These are phyloP conservation scores for Euplagia quadripunctaria DNA, from an alignment of 2,888 invertebrate genomes.

Conservation along the genomic window DNA sequence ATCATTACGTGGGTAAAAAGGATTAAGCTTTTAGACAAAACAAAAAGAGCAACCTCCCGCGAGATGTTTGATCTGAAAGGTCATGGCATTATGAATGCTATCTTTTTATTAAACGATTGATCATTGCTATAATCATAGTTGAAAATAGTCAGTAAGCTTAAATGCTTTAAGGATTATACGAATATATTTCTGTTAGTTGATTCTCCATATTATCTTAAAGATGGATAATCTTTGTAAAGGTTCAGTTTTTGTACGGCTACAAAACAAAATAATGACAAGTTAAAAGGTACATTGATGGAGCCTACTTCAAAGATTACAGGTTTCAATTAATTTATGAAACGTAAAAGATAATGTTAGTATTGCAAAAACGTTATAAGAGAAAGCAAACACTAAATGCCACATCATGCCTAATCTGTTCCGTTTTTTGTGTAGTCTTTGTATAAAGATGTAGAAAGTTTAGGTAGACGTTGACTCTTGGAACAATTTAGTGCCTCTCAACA, in stretches of 20 bases:
- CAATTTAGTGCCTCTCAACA: constrained; percentile 13
- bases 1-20: background rate
- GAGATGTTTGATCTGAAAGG: background rate
- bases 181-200: too few species aligned
- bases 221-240: too few species aligned
- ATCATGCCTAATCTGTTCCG: background rate
- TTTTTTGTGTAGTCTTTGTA: background rate
- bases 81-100: background rate
- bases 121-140: background rate
- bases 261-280: too few species aligned
- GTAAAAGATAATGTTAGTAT: too few species aligned
- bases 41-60: background rate
- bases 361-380: background rate
- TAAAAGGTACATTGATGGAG: too few species aligned
- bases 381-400: background rate
- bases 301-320: too few species aligned
- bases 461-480: background rate
- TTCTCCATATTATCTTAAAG: too few species aligned
- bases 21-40: background rate
- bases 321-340: too few species aligned
- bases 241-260: too few species aligned
- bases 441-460: background rate
- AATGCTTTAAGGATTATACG: too few species aligned
- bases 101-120: background rate
- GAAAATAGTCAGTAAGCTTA: background rate